These are phyloP conservation scores for Scomber scombrus DNA, from an alignment of 2,113 vertebrate genomes.

Conservation along the genomic window DNA sequence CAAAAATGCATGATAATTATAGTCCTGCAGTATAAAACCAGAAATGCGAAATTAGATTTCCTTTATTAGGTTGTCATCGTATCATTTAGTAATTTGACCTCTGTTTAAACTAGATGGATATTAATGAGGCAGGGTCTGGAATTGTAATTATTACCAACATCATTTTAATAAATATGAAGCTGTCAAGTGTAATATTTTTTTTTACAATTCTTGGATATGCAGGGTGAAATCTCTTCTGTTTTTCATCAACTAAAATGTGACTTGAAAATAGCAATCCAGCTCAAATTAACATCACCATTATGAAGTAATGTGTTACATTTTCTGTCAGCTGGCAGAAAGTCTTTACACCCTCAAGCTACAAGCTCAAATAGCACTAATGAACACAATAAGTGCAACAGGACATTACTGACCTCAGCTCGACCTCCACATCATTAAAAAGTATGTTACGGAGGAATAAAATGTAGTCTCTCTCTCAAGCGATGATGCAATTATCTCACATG, in stretches of 20 bases:
- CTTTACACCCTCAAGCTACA: constrained; percentile 43
- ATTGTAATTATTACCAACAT: not conserved
- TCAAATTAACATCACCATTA: constrained; percentile 49
- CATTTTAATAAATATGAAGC: not conserved
- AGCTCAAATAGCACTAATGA: constrained; percentile 53
- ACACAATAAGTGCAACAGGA: constrained; percentile 37
- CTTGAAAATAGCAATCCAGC: constrained; percentile 25
- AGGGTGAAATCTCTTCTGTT: constrained; percentile 25
- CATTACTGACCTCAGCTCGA: constrained; percentile 34
- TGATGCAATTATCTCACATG: constrained; percentile 2
- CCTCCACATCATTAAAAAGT: constrained; percentile 22
- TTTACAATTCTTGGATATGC: not conserved
- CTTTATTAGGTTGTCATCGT: constrained; percentile 1
- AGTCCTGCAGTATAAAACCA: not conserved
- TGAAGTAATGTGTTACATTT: constrained; percentile 40
- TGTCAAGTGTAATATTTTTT: not conserved
- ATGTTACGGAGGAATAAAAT: constrained; percentile 22
- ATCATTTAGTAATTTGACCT: not conserved
- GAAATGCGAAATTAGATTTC: not conserved
- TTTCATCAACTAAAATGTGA: constrained; percentile 48
- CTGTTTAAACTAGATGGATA: not conserved
- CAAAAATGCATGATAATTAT: not conserved
- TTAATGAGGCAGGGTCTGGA: not conserved
- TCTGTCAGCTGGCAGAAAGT: constrained; percentile 46
- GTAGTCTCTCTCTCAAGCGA: constrained; percentile 17